Conservation (phyloP, 2,113 vertebrate genomes). For the Sminthopsis crassicaudata region DNA sequence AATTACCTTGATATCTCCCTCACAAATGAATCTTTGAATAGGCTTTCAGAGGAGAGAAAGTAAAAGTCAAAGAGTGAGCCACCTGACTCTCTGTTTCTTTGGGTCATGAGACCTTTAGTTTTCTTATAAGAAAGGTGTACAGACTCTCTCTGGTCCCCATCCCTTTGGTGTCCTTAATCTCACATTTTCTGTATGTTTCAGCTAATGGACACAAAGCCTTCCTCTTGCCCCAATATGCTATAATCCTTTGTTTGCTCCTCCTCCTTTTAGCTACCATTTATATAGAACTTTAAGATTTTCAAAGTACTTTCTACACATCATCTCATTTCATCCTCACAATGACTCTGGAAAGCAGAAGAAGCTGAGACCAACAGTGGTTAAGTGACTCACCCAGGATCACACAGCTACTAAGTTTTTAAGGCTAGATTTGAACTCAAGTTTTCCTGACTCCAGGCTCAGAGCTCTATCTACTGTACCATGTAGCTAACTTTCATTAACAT, state of each 20-base stretch:
- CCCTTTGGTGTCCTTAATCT: too few species aligned
- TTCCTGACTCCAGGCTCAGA: background rate
- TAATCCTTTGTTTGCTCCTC: background rate
- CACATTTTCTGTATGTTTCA: too few species aligned
- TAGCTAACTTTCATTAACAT: background rate
- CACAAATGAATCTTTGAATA: background rate
- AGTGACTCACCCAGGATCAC: background rate
- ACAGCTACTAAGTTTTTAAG: background rate
- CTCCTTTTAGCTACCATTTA: background rate
- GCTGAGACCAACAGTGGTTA: background rate
- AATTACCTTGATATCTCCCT: background rate
- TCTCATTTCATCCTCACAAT: background rate
- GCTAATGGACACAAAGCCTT: background rate
- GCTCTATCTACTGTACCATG: background rate
- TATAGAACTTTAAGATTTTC: background rate
- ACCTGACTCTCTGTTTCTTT: background rate
- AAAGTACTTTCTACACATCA: background rate
- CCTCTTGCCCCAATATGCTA: background rate
- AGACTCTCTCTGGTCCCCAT: too few species aligned
- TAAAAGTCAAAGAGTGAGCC: background rate
- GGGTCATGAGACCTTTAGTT: background rate
- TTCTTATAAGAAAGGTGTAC: background rate
- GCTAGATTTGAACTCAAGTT: background rate
- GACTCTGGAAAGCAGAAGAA: background rate
- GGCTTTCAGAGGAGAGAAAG: background rate